Base-by-base conservation (phyloP, 2,113 vertebrate species). In the Dascyllus trimaculatus region DNA sequence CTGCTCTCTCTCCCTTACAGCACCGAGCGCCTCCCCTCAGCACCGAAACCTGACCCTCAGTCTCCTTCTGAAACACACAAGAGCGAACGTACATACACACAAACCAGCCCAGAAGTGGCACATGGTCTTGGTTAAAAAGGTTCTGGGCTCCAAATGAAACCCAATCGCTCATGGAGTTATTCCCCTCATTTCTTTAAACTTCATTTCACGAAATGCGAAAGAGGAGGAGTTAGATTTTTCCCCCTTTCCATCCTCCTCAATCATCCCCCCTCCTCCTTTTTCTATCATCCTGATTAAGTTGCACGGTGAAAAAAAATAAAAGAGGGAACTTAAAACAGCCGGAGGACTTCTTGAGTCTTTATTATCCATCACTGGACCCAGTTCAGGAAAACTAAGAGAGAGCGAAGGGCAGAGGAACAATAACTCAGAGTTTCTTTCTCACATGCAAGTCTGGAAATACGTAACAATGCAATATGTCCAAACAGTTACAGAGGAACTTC, bases 101-200 rank as follows among this genome's bases (percentile, higher is more conserved):
- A 71, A 62, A 78, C 53, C 57, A 80, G 67, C 83, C 87, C 85
- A 87, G 78, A 87, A 91, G 88, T 77, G 83, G 88, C 93, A 95
- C 91, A 94, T 95, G 94, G 89, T 94, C 82, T 72, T 94, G 89
- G 89, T 95, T 95, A 94, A 89, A 92, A 91, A 86, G 60, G 22
- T 83, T 89, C 78, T 86, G 81, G 71, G 85, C 84, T 91, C 86
- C 87, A 87, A 92, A 90, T 91, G 91, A 89, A 94, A 94, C 71
- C 75, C 85, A 92, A 92, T 88, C 87, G 86, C 78, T 83, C 15
- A 32, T 76, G 71, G 78, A 89, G 85, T 85, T 84, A 89, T 80
- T 87, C 73, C 80, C 88, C 82, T 85, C 73, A 77, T 90, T 93
- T 88, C 80, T 85, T 35, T 74, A 89, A 91, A 88, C 73, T 92